Percentiles rank a stretch among this genome's conserved stretches.
phyloP scores from a whole-genome alignment of 2,888 invertebrate genomes.

The Drosophila koepferae region DNA sequence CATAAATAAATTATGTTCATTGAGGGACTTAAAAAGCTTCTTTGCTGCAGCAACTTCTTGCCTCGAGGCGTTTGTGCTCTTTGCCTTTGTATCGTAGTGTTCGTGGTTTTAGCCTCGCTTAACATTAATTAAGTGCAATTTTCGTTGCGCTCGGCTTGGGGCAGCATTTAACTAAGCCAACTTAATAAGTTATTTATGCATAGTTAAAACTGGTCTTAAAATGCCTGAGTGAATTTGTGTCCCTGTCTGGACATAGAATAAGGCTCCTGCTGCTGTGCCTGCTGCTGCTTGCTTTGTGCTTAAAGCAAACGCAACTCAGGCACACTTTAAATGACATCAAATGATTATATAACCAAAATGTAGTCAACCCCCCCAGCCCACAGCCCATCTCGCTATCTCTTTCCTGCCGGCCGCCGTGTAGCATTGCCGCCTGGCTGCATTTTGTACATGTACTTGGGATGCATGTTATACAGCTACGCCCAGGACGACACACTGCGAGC shows the following conservation, averaged over 20 bases:
- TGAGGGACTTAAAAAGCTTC: neutral
- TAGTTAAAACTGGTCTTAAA: conserved; percentile 35
- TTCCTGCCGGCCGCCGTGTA: conserved; percentile 33
- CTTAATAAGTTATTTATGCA: conserved; percentile 50
- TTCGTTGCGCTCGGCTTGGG: conserved; percentile 27
- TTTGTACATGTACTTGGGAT: conserved; percentile 63
- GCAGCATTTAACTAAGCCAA: conserved; percentile 40
- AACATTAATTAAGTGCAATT: conserved; percentile 42
- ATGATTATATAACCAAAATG: conserved; percentile 56
- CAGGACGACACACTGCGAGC: conserved; percentile 39
- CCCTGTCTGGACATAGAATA: conserved; percentile 9
- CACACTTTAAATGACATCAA: conserved; percentile 40
- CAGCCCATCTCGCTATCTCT: neutral
- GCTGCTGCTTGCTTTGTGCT: conserved; percentile 8
- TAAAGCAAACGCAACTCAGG: conserved; percentile 14
- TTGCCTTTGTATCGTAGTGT: neutral
- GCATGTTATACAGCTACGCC: conserved; percentile 67
- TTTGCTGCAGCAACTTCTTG: conserved; percentile 7
- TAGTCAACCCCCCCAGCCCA: neutral
- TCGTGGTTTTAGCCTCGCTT: conserved; percentile 28
- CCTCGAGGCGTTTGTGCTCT: conserved; percentile 14
- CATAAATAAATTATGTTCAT: conserved; percentile 3
- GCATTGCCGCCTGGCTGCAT: conserved; percentile 77
- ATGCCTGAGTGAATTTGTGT: conserved; percentile 20
- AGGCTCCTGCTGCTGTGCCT: neutral